Conservation (phyloP, 2,888 invertebrate species). For the Serrognathus titanus region DNA sequence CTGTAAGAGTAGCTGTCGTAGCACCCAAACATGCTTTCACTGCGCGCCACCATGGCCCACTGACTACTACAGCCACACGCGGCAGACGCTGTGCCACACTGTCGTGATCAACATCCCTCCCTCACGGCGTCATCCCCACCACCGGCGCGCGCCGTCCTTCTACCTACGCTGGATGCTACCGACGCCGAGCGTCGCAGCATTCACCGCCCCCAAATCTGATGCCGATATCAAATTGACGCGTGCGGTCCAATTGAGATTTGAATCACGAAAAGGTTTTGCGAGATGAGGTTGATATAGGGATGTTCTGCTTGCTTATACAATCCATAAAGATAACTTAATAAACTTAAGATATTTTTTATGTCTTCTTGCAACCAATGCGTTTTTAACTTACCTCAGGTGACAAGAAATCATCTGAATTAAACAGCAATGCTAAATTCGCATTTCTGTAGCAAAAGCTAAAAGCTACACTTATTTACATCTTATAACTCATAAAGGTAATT, state of each 20-base stretch:
- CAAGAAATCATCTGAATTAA: too few relatives aligned
- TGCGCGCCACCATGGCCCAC: constrained; percentile 80
- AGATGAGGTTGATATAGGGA: constrained; percentile 28
- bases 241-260: constrained; percentile 35
- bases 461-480: too few relatives aligned
- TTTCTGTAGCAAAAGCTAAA: too few relatives aligned
- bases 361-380: too few relatives aligned
- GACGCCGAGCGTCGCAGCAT: constrained; percentile 32
- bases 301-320: constrained; percentile 27
- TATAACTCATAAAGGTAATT: too few relatives aligned
- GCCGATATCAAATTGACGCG: constrained; percentile 41
- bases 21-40: constrained; percentile 72
- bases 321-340: constrained; percentile 30
- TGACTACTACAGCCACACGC: constrained; percentile 41
- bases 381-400: too few relatives aligned
- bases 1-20: constrained; percentile 74
- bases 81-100: constrained; percentile 21
- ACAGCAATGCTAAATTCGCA: too few relatives aligned
- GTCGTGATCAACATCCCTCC: constrained; percentile 25
- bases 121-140: constrained; percentile 31
- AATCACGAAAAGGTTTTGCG: constrained; percentile 30
- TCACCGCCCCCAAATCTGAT: constrained; percentile 44
- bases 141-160: constrained; percentile 32
- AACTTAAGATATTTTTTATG: constrained; percentile 15
- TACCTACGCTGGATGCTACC: constrained; percentile 32